These are phyloP conservation scores for Saimiri boliviensis DNA, from an alignment of 2,113 vertebrate species.

Conservation along the genomic window DNA sequence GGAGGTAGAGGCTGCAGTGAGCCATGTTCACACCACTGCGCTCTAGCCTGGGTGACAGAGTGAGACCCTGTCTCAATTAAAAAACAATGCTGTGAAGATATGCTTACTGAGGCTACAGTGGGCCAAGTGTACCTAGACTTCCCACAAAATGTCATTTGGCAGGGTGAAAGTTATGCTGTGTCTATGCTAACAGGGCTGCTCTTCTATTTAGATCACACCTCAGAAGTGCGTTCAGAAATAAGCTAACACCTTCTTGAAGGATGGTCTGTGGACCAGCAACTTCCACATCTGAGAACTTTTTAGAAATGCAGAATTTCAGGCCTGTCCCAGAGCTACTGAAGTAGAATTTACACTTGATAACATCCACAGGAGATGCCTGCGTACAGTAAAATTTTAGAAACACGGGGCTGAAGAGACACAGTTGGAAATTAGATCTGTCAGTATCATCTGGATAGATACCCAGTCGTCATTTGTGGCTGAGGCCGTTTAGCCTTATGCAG, in stretches of 20 bases:
- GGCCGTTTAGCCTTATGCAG: neutral
- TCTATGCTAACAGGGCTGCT: neutral
- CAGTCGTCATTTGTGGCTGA: neutral
- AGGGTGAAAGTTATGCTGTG: neutral
- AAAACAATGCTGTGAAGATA: neutral
- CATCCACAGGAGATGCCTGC: neutral
- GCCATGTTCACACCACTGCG: no score
- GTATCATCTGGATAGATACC: neutral
- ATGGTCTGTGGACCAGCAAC: neutral
- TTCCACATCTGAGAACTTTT: neutral
- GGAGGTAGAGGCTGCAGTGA: no score
- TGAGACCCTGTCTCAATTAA: no score
- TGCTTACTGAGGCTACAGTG: neutral
- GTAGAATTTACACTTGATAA: neutral
- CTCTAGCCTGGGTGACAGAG: no score
- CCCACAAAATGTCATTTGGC: neutral
- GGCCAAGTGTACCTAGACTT: neutral
- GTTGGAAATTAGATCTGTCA: neutral
- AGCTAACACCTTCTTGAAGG: neutral
- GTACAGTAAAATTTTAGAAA: neutral
- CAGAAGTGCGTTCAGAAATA: neutral
- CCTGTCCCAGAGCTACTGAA: neutral
- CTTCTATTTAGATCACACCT: neutral
- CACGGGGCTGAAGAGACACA: neutral
- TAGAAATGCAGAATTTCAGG: neutral